These are phyloP conservation scores for Catharus fuscescens DNA, from an alignment of 2,113 vertebrate genomes.

Conservation along the genomic window DNA sequence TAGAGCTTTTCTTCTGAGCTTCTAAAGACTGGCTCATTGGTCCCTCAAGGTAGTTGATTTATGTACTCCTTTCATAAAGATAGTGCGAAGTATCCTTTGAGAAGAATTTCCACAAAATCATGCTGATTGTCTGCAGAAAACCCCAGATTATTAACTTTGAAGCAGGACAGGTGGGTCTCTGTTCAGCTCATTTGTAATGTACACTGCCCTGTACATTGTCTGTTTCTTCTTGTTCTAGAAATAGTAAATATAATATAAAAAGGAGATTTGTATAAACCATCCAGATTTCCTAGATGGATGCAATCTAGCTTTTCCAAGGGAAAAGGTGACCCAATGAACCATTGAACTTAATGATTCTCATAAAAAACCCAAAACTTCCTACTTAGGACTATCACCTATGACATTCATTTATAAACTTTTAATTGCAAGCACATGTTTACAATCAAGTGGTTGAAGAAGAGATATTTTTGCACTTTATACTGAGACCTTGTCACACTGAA, in stretches of 20 bases:
- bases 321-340: neutral
- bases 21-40: neutral
- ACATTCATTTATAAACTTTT: neutral
- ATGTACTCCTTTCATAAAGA: neutral
- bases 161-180: neutral
- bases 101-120: neutral
- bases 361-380: neutral
- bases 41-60: neutral
- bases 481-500: neutral
- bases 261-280: neutral
- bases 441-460: neutral
- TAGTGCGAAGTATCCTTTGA: neutral
- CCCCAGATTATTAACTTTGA: neutral
- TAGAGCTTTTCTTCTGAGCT: neutral
- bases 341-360: neutral
- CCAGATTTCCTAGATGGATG: neutral
- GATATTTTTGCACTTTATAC: neutral
- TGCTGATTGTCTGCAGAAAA: neutral
- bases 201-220: neutral
- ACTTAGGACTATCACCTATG: neutral
- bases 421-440: neutral
- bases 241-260: neutral
- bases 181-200: neutral
- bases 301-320: neutral
- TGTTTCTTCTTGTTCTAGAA: neutral